Base-by-base conservation (phyloP, 2,113 vertebrate genomes). In the Nesoenas mayeri region DNA sequence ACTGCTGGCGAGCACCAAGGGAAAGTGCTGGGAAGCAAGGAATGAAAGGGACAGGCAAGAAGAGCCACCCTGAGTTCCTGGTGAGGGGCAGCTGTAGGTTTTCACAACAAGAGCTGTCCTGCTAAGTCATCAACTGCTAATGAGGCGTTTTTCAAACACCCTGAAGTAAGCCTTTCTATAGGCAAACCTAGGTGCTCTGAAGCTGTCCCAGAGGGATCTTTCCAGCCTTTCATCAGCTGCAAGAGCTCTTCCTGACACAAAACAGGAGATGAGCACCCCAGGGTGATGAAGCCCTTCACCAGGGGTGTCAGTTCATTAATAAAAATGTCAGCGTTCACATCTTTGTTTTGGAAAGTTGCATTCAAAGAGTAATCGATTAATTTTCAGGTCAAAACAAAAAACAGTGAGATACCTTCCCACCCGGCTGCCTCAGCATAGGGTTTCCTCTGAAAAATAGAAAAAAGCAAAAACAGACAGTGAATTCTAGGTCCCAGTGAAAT, bases 71-170 rank as follows among this genome's bases (percentile, higher is more conserved):
- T 19, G 69, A 72, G 81, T 54, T 94, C 70, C 81, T 24, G 26
- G 89, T 64, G 89, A 74, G 75, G 79, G 87, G 82, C 79, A 91
- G 87, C 82, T 89, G 40, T 10, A 65, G 71, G 62, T 72, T 89
- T 89, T n/a, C 0, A 0, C 14, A 91, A 56, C 24, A 40, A 77
- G 69, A 88, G 56, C 71, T 57, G 50, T 40, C 79, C 75, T 73
- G 67, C 79, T 85, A 79, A 94, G 81, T 57, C 87, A 85, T 82
- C 85, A 83, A 2, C 66, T 80, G 67, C 91, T 94, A 95, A 95
- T 73, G 85, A 96, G 81, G 71, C 67, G 54, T 79, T 92, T 94
- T 94, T 91, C 89, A 93, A 89, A 79, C 32, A 81, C 73, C 74
- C 89, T 47, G 6, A 92, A 93, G 87, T 50, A 79, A 82, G 85